Conservation (phyloP, 2,888 invertebrate species). For the Miltochrista miniata region DNA sequence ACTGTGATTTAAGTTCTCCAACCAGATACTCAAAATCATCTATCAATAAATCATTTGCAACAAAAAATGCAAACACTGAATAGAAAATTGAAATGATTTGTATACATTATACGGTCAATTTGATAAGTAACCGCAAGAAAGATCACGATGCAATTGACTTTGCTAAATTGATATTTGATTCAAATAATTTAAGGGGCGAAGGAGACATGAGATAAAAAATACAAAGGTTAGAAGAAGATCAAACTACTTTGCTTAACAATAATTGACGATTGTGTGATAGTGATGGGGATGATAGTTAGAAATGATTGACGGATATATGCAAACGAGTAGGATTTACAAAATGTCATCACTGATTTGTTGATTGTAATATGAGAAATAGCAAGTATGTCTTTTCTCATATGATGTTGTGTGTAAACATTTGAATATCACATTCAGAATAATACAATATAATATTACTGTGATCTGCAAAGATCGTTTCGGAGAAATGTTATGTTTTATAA, state of each 20-base stretch:
- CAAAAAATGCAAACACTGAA: constrained; percentile 25
- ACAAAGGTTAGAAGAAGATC: constrained; percentile 14
- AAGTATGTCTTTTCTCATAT: constrained; percentile 17
- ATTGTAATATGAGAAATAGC: constrained; percentile 20
- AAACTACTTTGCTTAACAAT: constrained; percentile 1
- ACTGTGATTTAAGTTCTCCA: too few species aligned
- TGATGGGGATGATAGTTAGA: constrained; percentile 11
- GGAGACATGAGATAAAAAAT: constrained; percentile 11
- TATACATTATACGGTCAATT: constrained; percentile 76
- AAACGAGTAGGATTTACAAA: constrained; percentile 21
- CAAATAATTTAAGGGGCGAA: constrained; percentile 48
- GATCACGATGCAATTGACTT: constrained; percentile 35
- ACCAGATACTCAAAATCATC: too few species aligned
- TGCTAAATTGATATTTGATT: constrained; percentile 64
- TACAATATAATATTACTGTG: not conserved
- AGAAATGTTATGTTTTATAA: too few species aligned
- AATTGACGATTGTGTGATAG: not conserved
- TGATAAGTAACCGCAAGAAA: constrained; percentile 61
- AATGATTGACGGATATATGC: constrained; percentile 30
- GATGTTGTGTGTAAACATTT: not conserved
- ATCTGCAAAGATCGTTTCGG: too few species aligned
- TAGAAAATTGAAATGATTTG: constrained; percentile 40
- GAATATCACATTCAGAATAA: not conserved
- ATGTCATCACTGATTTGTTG: constrained; percentile 21
- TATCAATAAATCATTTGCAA: not conserved